Evolutionary conservation across 1,140 invertebrate genomes (phyloP).

Genomic region (Brachionus paranguensis): DNA sequence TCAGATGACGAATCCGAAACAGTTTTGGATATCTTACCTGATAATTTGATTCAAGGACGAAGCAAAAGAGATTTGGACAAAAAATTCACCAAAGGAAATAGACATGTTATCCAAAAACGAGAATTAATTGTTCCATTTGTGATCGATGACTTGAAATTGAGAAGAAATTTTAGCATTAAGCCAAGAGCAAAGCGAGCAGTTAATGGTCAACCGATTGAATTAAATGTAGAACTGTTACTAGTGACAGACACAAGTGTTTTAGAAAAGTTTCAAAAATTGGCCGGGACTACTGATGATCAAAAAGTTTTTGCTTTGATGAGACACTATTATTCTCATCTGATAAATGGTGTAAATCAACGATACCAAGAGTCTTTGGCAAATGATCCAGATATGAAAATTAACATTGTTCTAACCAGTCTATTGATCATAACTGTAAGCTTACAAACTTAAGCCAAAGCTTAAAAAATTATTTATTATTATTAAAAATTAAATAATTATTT

Average conservation of each 20-base stretch:
- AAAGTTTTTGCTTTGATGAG: neutral
- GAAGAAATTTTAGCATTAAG: neutral
- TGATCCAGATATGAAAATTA: constrained; percentile 29
- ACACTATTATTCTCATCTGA: constrained; percentile 25
- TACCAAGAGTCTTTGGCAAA: neutral
- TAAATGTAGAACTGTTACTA: neutral
- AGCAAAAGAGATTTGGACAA: neutral
- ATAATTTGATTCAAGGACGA: neutral
- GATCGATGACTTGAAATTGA: neutral
- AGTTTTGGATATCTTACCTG: neutral
- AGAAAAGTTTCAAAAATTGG: neutral
- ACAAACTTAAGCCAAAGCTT: neutral
- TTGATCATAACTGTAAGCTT: neutral
- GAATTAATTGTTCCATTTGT: neutral
- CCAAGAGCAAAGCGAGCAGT: neutral
- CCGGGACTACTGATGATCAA: neutral
- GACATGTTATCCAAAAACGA: neutral
- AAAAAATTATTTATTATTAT: too few species aligned
- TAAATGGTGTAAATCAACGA: constrained; percentile 19
- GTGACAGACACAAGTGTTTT: constrained; percentile 2
- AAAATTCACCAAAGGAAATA: neutral
- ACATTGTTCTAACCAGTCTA: constrained; percentile 1
- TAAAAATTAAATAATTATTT: neutral
- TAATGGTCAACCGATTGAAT: constrained; percentile 1
- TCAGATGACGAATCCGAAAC: neutral